Evolutionary conservation across 2,113 vertebrate species (phyloP).

Genomic region (Xenotilapia leptura): DNA sequence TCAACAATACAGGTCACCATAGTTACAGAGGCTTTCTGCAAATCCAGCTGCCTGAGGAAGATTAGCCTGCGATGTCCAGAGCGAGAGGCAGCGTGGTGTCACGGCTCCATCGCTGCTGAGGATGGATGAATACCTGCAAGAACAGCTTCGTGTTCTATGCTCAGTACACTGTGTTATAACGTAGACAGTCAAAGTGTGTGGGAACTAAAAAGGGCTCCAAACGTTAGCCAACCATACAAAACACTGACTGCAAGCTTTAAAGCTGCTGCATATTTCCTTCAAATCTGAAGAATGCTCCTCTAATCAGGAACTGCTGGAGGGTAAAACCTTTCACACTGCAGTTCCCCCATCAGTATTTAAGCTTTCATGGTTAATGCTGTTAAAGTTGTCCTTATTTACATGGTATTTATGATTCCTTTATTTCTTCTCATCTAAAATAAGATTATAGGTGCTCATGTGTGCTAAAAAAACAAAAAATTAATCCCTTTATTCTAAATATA

Average conservation of each 20-base stretch:
- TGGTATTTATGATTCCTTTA: neutral
- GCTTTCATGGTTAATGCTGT: neutral
- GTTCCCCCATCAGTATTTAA: neutral
- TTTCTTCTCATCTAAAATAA: neutral
- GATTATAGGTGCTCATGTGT: neutral
- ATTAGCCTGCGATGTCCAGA: neutral
- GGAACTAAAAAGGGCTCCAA: neutral
- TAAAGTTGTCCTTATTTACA: neutral
- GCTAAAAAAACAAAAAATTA: neutral
- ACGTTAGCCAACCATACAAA: neutral
- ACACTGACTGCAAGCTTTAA: neutral
- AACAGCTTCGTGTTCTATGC: neutral
- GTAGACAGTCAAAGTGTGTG: neutral
- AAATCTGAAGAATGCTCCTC: neutral
- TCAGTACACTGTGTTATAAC: neutral
- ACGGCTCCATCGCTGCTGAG: neutral
- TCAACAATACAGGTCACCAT: conserved; percentile 39
- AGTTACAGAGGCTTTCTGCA: conserved; percentile 29
- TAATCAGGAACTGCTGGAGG: neutral
- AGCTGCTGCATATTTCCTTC: neutral
- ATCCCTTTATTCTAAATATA: neutral
- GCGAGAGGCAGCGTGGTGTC: neutral
- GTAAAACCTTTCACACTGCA: neutral
- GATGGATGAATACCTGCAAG: neutral
- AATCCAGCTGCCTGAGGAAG: conserved; percentile 58